These are phyloP conservation scores for Cynopterus sphinx DNA, from an alignment of 2,797 vertebrate genomes.

Conservation along the genomic window DNA sequence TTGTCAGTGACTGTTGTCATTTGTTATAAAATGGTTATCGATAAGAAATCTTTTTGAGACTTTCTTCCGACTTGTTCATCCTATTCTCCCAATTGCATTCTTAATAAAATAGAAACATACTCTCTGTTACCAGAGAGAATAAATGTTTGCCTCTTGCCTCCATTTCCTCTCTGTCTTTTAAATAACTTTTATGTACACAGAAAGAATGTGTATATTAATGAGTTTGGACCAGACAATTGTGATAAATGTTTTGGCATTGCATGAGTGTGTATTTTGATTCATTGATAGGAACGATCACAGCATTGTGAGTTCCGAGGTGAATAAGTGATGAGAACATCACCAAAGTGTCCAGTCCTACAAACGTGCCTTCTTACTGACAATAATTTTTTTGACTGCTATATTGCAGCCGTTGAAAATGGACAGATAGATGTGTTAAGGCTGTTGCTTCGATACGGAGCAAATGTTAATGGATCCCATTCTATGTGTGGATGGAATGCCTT, in stretches of 20 bases:
- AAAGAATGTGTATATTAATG: conserved; percentile 10
- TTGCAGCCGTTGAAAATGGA: conserved; percentile 90
- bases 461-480: conserved; percentile 90
- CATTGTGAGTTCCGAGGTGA: background rate
- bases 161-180: background rate
- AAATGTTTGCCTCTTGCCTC: conserved; percentile 40
- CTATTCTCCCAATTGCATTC: background rate
- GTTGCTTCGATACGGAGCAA: conserved; percentile 88
- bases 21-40: background rate
- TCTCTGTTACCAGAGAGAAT: conserved; percentile 14
- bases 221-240: conserved; percentile 19
- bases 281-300: background rate
- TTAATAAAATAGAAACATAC: background rate
- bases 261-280: conserved; percentile 31
- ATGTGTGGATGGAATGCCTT: conserved; percentile 95
- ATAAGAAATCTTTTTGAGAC: background rate
- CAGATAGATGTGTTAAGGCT: conserved; percentile 86
- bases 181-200: background rate
- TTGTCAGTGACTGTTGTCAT: background rate
- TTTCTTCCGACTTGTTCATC: background rate
- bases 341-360: conserved; percentile 40
- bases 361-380: conserved; percentile 11
- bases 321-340: background rate
- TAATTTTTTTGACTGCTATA: conserved; percentile 24
- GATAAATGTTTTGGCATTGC: conserved; percentile 20